These are phyloP conservation scores for Drosophila paramelanica DNA, from an alignment of 2,888 invertebrate genomes.

Conservation along the genomic window DNA sequence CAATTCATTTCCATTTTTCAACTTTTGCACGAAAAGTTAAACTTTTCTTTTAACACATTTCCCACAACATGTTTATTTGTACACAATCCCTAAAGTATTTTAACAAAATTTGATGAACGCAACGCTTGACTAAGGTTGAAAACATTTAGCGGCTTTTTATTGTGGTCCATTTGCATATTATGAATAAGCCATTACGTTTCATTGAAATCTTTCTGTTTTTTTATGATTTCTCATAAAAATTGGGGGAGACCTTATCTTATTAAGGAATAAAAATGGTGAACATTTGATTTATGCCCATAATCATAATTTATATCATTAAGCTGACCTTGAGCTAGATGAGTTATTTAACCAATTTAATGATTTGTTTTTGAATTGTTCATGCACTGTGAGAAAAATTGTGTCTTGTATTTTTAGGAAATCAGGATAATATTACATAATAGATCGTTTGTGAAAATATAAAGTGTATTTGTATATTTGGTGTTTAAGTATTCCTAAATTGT, in stretches of 20 bases:
- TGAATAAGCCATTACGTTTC: conserved; percentile 56
- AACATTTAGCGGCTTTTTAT: conserved; percentile 36
- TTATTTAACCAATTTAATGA: not conserved
- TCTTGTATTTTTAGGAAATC: not conserved
- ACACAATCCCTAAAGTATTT: conserved; percentile 12
- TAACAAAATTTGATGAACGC: conserved; percentile 13
- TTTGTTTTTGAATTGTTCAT: not conserved
- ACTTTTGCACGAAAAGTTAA: conserved; percentile 11
- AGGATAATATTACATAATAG: not conserved
- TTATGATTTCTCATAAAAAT: conserved; percentile 28
- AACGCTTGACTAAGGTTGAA: conserved; percentile 21
- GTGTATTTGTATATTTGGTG: too few species aligned
- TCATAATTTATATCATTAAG: not conserved
- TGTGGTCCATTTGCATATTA: conserved; percentile 63
- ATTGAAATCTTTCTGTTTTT: conserved; percentile 38
- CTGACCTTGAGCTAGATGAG: not conserved
- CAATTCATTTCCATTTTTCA: conserved; percentile 2
- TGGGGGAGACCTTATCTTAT: not conserved
- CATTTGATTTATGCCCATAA: conserved; percentile 17
- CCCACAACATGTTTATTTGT: conserved; percentile 2
- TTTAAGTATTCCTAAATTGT: too few species aligned
- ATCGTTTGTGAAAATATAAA: too few species aligned
- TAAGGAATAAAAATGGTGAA: not conserved
- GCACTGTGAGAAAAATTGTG: not conserved
- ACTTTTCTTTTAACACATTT: conserved; percentile 11